Evolutionary conservation across 1,140 invertebrate species (phyloP), one percentile per base, ranked within the genome.

Genomic region (Magallana gigas): DNA sequence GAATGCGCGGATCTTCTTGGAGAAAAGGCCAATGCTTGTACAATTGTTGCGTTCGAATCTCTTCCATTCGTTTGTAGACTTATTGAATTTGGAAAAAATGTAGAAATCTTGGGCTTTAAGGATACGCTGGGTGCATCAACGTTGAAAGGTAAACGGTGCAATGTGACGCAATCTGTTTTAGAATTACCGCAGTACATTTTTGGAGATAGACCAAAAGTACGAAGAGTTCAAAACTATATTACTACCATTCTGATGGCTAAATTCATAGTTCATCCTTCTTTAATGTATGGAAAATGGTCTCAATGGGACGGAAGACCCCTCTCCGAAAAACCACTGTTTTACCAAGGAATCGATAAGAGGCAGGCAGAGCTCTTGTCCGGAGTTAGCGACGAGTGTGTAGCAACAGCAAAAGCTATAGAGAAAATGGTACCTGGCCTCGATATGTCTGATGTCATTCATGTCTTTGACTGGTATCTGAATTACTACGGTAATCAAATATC

Each of bases 11-110:
- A 89, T 57, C 90, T 91, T 11, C 84, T 92, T 12, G 89, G 88
- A 11, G 87, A 88, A n/a, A 88, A 85, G 36, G 87, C 57, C 12
- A 71, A 86, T 29, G 29, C n/a, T 18, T 89, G 88, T 71, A 85
- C 82, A 29, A 84, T 91, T 48, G 80, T 88, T 14, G 88, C 85
- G 29, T 88, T 90, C 23, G 92, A 92, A 60, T 88, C 90, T 2
- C 85, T 92, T n/a, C 92, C 92, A 36, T 93, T 91, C 90, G 92
- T 89, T 11, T 90, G 90, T 85, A 86, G 91, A 82, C 90, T 93
- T 62, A 8, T 88, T 11, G 89, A 91, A 58, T 92, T 90, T 84
- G 92, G 90, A 14, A 89, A 83, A 57, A 64, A 82, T 56, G 90
- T 91, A 48, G 84, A 91, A 23, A 81, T 93, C 60, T 81, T 91